phyloP scores from a whole-genome alignment of 2,797 vertebrate species.

The Spea hammondii region DNA sequence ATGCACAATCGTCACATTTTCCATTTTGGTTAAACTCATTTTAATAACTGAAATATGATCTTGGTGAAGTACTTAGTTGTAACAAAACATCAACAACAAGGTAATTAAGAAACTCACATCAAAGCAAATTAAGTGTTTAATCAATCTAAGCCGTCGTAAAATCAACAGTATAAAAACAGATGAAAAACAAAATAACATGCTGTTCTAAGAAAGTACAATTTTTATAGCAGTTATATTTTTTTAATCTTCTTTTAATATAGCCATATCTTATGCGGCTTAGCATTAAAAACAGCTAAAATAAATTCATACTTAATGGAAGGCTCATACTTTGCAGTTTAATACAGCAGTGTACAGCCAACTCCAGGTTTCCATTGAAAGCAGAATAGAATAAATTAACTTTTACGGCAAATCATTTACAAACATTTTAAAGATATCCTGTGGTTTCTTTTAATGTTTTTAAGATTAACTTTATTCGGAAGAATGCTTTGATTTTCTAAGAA shows the following conservation, averaged over 20 bases:
- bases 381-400: constrained; percentile 14
- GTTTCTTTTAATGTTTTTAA: constrained; percentile 14
- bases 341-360: constrained; percentile 9
- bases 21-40: background rate
- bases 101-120: constrained; percentile 4
- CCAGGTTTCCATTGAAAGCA: constrained; percentile 11
- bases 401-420: constrained; percentile 11
- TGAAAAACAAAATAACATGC: constrained; percentile 1
- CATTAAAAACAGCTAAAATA: constrained; percentile 22
- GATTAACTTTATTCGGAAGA: too few species aligned
- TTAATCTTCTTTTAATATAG: background rate
- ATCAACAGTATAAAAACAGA: background rate
- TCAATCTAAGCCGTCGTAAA: background rate
- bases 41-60: constrained; percentile 4
- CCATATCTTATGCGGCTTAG: constrained; percentile 4
- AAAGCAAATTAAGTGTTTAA: constrained; percentile 10
- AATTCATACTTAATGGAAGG: constrained; percentile 11
- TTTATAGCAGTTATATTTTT: background rate
- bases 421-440: constrained; percentile 4
- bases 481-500: too few species aligned
- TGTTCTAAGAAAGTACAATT: background rate
- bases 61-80: background rate
- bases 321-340: constrained; percentile 16
- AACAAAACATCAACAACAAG: constrained; percentile 3
- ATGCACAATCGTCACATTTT: too few species aligned